These are phyloP conservation scores for Leptonema lineaticorne DNA, from an alignment of 1,140 invertebrate genomes.

Conservation along the genomic window DNA sequence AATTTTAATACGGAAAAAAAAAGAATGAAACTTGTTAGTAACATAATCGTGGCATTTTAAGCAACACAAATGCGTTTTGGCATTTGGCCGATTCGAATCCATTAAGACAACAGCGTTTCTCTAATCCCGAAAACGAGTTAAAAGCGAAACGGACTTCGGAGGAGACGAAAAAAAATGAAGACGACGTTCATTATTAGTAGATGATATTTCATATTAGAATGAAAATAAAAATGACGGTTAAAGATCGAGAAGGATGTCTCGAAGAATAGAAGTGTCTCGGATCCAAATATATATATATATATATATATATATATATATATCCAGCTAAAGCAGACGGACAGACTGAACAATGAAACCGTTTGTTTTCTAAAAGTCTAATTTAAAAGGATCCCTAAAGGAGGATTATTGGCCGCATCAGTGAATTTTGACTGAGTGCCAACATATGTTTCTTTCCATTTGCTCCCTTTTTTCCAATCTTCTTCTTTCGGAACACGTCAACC, in stretches of 20 bases:
- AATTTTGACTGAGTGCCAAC: constrained; percentile 27
- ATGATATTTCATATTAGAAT: constrained; percentile 1
- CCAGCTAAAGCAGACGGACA: constrained; percentile 5
- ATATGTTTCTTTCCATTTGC: constrained; percentile 14
- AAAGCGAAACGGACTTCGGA: not conserved
- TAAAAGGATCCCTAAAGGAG: constrained; percentile 28
- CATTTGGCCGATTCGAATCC: not conserved
- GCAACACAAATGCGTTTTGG: not conserved
- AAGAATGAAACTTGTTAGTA: not conserved
- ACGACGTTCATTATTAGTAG: constrained; percentile 13
- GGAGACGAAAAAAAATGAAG: not conserved
- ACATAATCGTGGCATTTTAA: not conserved
- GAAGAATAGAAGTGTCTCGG: not conserved
- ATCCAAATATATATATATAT: too few relatives aligned
- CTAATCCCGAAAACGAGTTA: not conserved
- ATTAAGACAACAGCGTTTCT: constrained; percentile 7
- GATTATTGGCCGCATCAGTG: constrained; percentile 26
- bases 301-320: too few relatives aligned
- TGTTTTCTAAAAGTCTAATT: constrained; percentile 33
- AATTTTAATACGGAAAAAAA: too few relatives aligned
- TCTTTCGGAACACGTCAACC: constrained; percentile 12
- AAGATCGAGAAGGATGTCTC: not conserved
- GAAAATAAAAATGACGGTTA: too few relatives aligned
- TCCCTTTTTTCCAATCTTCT: not conserved
- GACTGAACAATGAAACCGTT: constrained; percentile 22